A percentile compares a stretch with the other conserved stretches of the same genome.
Conservation (phyloP, 2,113 vertebrate genomes). For the Semicossyphus pulcher region DNA sequence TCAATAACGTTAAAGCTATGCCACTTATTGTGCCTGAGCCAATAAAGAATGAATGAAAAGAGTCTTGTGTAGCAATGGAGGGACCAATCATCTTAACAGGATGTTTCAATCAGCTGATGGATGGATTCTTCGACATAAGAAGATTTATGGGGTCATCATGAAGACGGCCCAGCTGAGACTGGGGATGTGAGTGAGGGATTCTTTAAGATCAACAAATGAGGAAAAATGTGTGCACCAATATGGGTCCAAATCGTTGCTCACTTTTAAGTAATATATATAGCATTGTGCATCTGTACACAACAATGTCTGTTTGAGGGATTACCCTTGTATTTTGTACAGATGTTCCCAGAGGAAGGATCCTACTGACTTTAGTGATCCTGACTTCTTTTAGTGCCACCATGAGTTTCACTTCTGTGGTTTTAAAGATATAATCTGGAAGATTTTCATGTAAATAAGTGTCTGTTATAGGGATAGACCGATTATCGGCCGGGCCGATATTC, state of each 20-base stretch:
- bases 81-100: slow-evolving; percentile 11
- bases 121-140: slow-evolving; percentile 2
- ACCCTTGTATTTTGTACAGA: no score
- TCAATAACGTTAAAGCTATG: background rate
- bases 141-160: background rate
- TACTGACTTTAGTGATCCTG: background rate
- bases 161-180: background rate
- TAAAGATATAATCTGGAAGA: no score
- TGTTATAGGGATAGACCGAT: no score
- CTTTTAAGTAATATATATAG: background rate
- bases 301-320: background rate
- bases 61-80: background rate
- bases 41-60: background rate
- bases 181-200: background rate
- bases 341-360: background rate
- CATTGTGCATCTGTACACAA: no score
- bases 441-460: no score
- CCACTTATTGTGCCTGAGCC: background rate
- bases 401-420: background rate
- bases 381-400: background rate
- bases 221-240: background rate
- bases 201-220: background rate
- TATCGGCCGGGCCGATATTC: no score
- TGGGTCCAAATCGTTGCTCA: background rate
- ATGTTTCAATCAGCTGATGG: slow-evolving; percentile 25